phyloP scores from a whole-genome alignment of 2,113 vertebrate species.

The Phyllopteryx taeniolatus region DNA sequence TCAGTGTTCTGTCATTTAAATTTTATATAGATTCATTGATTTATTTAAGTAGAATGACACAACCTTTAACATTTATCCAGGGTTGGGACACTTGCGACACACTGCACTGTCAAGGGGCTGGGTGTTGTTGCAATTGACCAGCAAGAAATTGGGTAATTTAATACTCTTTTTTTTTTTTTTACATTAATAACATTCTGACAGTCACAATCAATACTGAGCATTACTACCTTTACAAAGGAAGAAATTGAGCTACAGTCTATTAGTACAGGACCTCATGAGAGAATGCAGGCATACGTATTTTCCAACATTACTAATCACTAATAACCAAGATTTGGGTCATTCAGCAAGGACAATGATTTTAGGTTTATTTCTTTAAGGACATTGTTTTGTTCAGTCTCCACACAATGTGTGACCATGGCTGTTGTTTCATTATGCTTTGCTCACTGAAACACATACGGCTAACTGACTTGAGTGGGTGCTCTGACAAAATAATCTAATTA shows the following conservation, averaged over 20 bases:
- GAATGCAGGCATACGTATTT: neutral
- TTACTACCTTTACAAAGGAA: neutral
- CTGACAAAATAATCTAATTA: slow-evolving; percentile 35
- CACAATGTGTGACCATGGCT: slow-evolving; percentile 2
- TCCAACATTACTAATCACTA: neutral
- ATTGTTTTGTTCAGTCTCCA: neutral
- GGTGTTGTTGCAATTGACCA: too few species aligned
- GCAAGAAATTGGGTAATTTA: too few species aligned
- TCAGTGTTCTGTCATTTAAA: too few species aligned
- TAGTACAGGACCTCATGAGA: neutral
- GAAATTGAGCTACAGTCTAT: neutral
- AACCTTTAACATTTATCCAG: too few species aligned
- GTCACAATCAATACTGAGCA: too few species aligned
- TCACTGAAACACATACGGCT: slow-evolving; percentile 10
- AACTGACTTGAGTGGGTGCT: slow-evolving; percentile 8
- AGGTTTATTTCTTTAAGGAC: neutral
- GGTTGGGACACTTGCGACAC: too few species aligned
- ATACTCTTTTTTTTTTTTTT: too few species aligned
- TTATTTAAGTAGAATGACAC: too few species aligned
- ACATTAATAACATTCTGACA: too few species aligned
- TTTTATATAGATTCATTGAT: too few species aligned
- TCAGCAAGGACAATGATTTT: neutral
- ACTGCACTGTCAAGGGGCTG: too few species aligned
- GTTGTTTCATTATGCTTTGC: slow-evolving; percentile 1
- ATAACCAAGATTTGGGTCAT: neutral